Evolutionary conservation across 2,797 vertebrate genomes (phyloP), one percentile per base, ranked within the genome.

Genomic region (Sebastes trivittatus): DNA sequence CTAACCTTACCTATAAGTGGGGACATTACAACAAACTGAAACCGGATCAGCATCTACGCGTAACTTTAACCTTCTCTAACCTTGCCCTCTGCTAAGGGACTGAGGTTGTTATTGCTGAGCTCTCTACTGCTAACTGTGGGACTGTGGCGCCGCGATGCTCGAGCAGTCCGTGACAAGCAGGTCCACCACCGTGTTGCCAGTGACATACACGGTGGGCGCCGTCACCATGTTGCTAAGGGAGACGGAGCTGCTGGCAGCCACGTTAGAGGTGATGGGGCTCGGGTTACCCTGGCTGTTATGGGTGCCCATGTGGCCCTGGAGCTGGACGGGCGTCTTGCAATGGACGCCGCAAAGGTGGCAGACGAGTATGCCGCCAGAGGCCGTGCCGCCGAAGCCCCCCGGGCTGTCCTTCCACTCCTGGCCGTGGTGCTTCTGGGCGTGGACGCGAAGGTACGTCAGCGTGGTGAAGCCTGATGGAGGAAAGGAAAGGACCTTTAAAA

Each of bases 241-340:
- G 75, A 95, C 78, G 1, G 94, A 94, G 90, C 93, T 91, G 81
- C 94, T 91, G 74, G 94, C 87, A 1, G 62, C 93, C 72, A 84
- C 86, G 2, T 91, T 94, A 30, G 94, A 92, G 68, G 87, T 88
- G 87, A 92, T 64, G 11, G 94, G 85, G 87, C 82, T 92, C 6
- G 90, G 86, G 20, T 88, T 61, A 1, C 70, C 92, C 82, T 93
- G 92, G 42, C 38, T 91, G 87, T 84, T 93, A 54, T 96, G 95
- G 91, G 97, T 98, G 84, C 97, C 97, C 97, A 98, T 98, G 95
- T 98, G 97, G 60, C 97, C 97, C 89, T 97, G 97, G 90, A 98
- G 97, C 95, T 98, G 97, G 78, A 97, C 97, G 78, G 97, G 97
- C 38, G 97, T 98, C 95, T 98, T 98, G 94, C 97, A 98, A 94